Conservation (phyloP, 2,797 vertebrate genomes). For the Sebastes iracundus region DNA sequence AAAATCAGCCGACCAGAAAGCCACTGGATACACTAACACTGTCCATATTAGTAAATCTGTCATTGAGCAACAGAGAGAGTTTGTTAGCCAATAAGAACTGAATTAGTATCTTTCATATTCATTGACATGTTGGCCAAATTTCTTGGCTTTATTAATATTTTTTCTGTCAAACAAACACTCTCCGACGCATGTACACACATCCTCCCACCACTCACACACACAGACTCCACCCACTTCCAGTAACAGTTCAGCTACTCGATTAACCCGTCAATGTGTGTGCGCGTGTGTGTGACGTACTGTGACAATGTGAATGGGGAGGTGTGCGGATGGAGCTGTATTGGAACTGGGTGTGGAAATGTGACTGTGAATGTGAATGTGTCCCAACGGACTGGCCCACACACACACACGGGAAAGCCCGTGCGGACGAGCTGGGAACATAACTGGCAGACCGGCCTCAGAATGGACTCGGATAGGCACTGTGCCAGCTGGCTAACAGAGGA, state of each 20-base stretch:
- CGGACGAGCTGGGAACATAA: conserved; percentile 41
- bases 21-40: background rate
- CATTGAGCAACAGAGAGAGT: background rate
- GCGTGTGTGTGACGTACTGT: background rate
- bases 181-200: background rate
- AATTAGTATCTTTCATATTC: background rate
- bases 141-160: background rate
- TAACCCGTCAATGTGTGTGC: background rate
- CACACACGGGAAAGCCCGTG: background rate
- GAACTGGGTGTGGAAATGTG: conserved; percentile 54
- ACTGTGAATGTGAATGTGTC: conserved; percentile 9
- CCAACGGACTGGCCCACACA: conserved; percentile 41
- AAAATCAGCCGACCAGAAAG: background rate
- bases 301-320: conserved; percentile 48
- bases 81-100: background rate
- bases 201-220: background rate
- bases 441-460: conserved; percentile 48
- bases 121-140: background rate
- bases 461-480: conserved; percentile 41
- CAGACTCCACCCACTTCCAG: conserved; percentile 32
- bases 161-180: background rate
- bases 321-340: conserved; percentile 25
- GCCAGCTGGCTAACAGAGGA: conserved; percentile 53
- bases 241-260: conserved; percentile 10
- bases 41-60: background rate